Conservation (phyloP, 2,113 vertebrate genomes). For the Heptranchias perlo region DNA sequence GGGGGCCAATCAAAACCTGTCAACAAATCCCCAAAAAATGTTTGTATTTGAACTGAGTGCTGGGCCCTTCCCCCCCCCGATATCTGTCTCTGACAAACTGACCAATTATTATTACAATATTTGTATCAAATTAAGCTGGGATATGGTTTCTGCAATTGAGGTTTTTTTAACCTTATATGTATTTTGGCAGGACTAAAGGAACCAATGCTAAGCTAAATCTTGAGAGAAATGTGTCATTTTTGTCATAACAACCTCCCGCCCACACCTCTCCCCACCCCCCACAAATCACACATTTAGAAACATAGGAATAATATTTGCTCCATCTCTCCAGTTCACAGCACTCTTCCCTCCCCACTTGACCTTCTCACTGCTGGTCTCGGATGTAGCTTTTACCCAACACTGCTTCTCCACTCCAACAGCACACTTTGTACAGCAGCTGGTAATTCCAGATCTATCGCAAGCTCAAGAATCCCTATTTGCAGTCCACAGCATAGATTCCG, state of each 20-base stretch:
- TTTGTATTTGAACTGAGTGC: not conserved
- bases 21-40: not conserved
- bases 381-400: not conserved
- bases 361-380: not conserved
- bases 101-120: not conserved
- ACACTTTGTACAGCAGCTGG: not conserved
- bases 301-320: too few species aligned
- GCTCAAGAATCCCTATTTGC: not conserved
- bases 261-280: not conserved
- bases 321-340: not conserved
- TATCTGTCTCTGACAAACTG: not conserved
- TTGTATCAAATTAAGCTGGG: not conserved
- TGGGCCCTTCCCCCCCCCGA: not conserved
- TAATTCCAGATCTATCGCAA: not conserved
- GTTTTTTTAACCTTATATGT: too few species aligned
- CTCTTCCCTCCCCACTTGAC: not conserved
- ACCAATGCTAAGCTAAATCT: not conserved
- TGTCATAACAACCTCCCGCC: not conserved
- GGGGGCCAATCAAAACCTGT: not conserved
- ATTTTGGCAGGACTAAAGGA: not conserved
- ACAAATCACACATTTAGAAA: not conserved
- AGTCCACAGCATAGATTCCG: not conserved
- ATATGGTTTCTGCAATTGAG: not conserved
- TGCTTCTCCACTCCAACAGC: not conserved
- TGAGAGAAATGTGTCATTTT: not conserved